These are phyloP conservation scores for Alaudala cheleensis DNA, from an alignment of 2,113 vertebrate species.

Conservation along the genomic window DNA sequence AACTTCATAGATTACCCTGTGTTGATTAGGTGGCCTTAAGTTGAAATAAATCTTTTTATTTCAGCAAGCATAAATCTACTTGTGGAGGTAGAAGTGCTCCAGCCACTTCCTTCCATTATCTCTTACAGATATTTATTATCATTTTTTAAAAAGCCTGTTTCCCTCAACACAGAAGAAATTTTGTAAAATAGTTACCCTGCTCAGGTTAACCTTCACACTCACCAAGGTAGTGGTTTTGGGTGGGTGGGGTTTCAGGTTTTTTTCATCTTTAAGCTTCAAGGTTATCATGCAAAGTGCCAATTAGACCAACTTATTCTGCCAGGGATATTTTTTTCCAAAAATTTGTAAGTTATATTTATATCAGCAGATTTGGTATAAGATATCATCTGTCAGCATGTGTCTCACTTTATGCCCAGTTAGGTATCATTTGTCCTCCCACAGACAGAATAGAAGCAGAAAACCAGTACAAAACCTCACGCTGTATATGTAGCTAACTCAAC, in stretches of 20 bases:
- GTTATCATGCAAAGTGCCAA: background rate
- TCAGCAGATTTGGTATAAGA: background rate
- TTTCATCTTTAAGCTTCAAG: background rate
- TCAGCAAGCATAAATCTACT: background rate
- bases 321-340: background rate
- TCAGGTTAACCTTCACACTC: background rate
- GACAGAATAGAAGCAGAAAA: background rate
- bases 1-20: background rate
- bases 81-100: background rate
- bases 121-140: background rate
- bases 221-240: fast-evolving
- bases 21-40: background rate
- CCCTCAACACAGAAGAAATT: background rate
- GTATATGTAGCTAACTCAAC: background rate
- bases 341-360: background rate
- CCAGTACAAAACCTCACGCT: background rate
- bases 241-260: background rate
- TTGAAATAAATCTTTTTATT: background rate
- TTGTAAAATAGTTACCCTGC: background rate
- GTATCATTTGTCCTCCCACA: background rate
- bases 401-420: background rate
- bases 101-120: background rate
- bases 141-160: background rate
- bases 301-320: background rate
- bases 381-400: conserved; percentile 1